Evolutionary conservation across 2,888 invertebrate species (phyloP), one percentile per base, ranked within the genome.

Genomic region (Andrena praecox): DNA sequence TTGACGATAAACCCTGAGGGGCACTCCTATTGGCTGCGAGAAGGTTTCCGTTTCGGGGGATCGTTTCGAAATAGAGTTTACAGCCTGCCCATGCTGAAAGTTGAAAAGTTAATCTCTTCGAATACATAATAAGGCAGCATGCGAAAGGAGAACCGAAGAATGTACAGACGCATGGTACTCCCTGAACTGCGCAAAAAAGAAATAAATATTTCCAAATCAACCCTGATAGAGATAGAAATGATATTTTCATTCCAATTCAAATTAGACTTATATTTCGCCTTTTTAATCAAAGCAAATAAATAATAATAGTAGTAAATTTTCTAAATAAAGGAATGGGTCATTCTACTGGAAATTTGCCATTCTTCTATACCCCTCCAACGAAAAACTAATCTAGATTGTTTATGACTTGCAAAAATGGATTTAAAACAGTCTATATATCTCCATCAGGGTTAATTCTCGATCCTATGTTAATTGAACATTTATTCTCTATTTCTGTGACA

Each of bases 1-100:
- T 68, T 27, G 10, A 27, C 27, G 71, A 77, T 77, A 66, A 60
- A n/a, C 12, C 0, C 3, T 10, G 35, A 50, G 20, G 50, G 35
- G 24, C 56, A 56, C 33, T 24, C 16, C 31, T 16, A 10, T 12
- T 59, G 50, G 42, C 60, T 54, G 10, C 48, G 29, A 27, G 10
- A 27, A 27, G 35, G 8, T 75, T 59, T 67, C 10, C 31, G 33
- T 24, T 60, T 16, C 10, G 27, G 0, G 52, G 62, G 62, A 12
- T 67, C 42, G 29, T 60, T 24, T 48, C 16, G 50, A 59, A 50
- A 24, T 10, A 20, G 52, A 52, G 52, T 60, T 29, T 56, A 48
- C 27, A 10, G 8, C 8, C 6, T 27, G 16, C 42, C 48, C 64
- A 8, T 48, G 16, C 2, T 35, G 42, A 66, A 48, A 66, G 48